Evolutionary conservation across 2,888 invertebrate species (phyloP), one percentile per base, ranked within the genome.

Genomic region (Polydrusus cervinus): DNA sequence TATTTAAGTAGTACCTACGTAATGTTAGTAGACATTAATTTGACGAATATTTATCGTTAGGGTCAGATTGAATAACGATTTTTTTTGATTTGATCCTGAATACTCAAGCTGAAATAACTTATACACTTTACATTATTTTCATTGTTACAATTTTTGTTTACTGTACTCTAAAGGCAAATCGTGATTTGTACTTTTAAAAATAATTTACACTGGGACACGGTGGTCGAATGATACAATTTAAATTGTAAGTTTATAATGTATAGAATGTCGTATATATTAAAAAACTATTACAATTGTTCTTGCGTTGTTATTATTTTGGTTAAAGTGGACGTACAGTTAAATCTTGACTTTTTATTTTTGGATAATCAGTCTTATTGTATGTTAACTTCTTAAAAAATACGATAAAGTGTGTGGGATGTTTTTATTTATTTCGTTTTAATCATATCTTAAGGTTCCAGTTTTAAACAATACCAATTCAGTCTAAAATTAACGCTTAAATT

Each of bases 201-300:
- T 76, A 79, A 65, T 79, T 80, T 84, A 53, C 83, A 84, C 83
- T 86, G 86, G 84, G 84, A 85, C n/a, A n/a, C 85, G 84, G 84
- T 84, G 84, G 82, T 82, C 82, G 83, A 84, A 80, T 81, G 84
- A 83, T 81, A 85, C 82, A 85, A 82, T 83, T 81, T 84, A 84
- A 81, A 83, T 81, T 84, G 83, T 85, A 85, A 85, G 84, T 85
- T 86, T 85, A 84, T 85, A 85, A 80, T 86, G 85, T 84, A 84
- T 82, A 84, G 81, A 84, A 83, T 85, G 85, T 85, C 85, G 84
- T 85, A 85, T 84, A 85, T 85, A 84, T 82, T 83, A 77, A 80
- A 79, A 82, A 79, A 80, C 80, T 80, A 80, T 62, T 82, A 75
- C 82, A 81, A 84, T 83, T 83, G 83, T 82, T 83, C 81, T 84